Conservation (phyloP, 2,113 vertebrate species). For the Podilymbus podiceps region DNA sequence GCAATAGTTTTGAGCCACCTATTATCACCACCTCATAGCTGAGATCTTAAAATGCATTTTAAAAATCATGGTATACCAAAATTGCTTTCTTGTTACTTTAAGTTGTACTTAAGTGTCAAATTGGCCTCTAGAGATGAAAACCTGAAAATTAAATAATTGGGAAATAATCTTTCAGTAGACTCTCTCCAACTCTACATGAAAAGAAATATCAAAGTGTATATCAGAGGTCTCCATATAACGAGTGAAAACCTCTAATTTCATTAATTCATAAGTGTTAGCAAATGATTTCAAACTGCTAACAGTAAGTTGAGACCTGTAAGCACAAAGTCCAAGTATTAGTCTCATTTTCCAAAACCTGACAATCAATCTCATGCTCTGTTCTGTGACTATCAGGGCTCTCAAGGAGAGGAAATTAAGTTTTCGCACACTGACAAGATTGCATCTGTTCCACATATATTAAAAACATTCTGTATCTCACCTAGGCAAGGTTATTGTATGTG, state of each 20-base stretch:
- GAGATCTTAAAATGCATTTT: neutral
- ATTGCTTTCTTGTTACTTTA: neutral
- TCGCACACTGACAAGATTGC: neutral
- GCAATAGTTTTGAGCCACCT: neutral
- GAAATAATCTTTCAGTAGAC: neutral
- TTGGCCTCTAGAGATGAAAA: neutral
- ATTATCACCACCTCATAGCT: neutral
- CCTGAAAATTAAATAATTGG: neutral
- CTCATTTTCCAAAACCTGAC: too few relatives aligned
- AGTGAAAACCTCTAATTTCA: neutral
- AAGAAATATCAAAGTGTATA: neutral
- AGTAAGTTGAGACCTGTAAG: neutral
- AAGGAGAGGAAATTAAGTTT: neutral
- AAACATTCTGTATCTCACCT: neutral
- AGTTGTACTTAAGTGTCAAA: neutral
- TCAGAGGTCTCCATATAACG: neutral
- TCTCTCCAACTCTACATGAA: neutral
- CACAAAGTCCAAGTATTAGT: neutral
- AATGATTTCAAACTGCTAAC: neutral
- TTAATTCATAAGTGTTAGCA: neutral
- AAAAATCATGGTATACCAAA: neutral
- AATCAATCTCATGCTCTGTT: too few relatives aligned
- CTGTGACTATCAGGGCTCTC: neutral
- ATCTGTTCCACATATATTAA: neutral
- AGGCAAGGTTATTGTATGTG: neutral